Evolutionary conservation across 2,888 invertebrate genomes (phyloP).

Genomic region (Hedya salicella): DNA sequence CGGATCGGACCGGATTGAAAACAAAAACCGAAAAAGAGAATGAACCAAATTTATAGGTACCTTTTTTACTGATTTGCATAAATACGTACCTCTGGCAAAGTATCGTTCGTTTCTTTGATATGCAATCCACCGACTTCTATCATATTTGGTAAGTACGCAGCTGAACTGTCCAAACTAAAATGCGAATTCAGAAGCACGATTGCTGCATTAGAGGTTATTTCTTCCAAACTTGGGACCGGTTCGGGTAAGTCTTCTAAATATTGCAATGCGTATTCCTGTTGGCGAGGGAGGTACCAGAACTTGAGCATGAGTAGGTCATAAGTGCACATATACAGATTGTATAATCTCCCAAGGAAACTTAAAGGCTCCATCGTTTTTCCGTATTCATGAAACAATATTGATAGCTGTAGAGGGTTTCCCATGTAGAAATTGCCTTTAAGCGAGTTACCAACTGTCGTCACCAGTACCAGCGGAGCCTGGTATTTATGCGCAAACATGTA

Average conservation of each 20-base stretch:
- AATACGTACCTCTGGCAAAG: conserved; percentile 29
- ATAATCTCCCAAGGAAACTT: conserved; percentile 44
- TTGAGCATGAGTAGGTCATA: conserved; percentile 36
- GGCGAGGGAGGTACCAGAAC: conserved; percentile 44
- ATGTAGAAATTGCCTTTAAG: conserved; percentile 44
- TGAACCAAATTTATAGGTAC: too few relatives aligned
- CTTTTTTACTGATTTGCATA: too few relatives aligned
- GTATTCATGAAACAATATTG: conserved; percentile 45
- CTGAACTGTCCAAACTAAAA: conserved; percentile 56
- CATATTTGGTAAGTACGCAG: conserved; percentile 67
- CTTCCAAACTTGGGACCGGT: conserved; percentile 46
- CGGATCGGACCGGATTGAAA: too few relatives aligned
- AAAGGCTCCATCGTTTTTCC: conserved; percentile 33
- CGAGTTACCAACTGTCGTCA: conserved; percentile 46
- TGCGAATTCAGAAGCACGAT: conserved; percentile 65
- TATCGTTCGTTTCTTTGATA: conserved; percentile 33
- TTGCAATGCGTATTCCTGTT: conserved; percentile 49
- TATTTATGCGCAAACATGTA: conserved; percentile 48
- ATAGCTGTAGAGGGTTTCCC: conserved; percentile 46
- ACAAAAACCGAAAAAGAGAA: too few relatives aligned
- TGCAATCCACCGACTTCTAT: conserved; percentile 69
- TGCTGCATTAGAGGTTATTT: conserved; percentile 53
- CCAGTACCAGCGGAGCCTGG: conserved; percentile 45
- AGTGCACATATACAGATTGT: conserved; percentile 36
- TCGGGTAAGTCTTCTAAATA: conserved; percentile 47